Base-by-base conservation (phyloP, 1,140 invertebrate species). In the Paramacrobiotus metropolitanus region DNA sequence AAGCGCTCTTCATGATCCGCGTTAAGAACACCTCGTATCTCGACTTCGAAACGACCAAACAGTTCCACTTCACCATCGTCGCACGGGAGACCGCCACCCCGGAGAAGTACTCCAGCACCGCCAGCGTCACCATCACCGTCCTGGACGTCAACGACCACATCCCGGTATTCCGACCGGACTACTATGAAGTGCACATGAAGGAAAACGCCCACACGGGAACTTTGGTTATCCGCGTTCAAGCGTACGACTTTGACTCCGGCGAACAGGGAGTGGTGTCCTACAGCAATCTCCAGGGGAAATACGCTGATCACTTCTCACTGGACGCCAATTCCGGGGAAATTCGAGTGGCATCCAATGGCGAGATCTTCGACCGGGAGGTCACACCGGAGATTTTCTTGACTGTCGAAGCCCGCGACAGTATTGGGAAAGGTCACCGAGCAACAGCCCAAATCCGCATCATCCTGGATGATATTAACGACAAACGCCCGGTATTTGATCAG, bases 121-220 rank as follows among this genome's bases (percentile, higher is more conserved):
- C 87, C 1, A 82, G 84, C 40, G 82, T 95, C 1, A 84, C 81
- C 15, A 81, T 94, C 48, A 79, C 83, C 64, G 82, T 96, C 67
- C 77, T 83, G 64, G 91, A 96, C 75, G 81, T 86, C 70, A 94
- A 95, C 69, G 91, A 95, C 70, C 93, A 94, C 72, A 85, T 85
- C 69, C 91, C 90, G 0, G 82, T 86, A 70, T 95, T 95, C 68
- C 81, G 78, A 0, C 78, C 84, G 67, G 73, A 78, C 21, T 69
- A 81, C 30, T 92, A 92, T 70, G 83, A 86, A 67, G 82, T 81
- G 0, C 80, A 82, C 30, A 67, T 89, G 29, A 78, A 78, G 0
- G 90, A 95, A 74, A 90, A 94, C 72, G 85, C 86, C 69, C 76
- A 78, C 28, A 74, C 80, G 31, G 88, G 87, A 18, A 86, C 85